Base-by-base conservation (phyloP, 2,797 vertebrate genomes). In the Xiphorhynchus erythropygius region DNA sequence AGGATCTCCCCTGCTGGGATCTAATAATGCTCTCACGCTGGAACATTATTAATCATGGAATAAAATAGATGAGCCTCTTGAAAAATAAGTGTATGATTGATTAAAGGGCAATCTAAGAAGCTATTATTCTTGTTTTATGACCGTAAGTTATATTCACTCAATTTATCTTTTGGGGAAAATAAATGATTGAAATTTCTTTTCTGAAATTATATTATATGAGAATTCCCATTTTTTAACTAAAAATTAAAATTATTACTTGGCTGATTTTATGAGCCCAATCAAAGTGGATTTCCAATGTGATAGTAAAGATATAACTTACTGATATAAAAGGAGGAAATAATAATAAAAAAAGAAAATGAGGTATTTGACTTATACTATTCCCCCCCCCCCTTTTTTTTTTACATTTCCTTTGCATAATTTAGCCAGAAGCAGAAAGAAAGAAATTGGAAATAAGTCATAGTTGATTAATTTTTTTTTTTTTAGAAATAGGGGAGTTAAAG, bases 41-140 rank as follows among this genome's bases (percentile, higher is more conserved):
- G 96, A 98, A 98, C 97, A 97, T 98, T 98, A 99, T 99, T 99
- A 99, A 99, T 99, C 99, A 99, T 87, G 97, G 97, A 97, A 98
- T 98, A 98, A 99, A 99, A 99, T 98, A 99, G 98, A 99, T 98
- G 98, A 98, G 98, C 96, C 97, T 98, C 98, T 98, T 98, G 97
- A 98, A 97, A 98, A 98, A 98, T 98, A 98, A 98, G 98, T 98
- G 97, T 98, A 98, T 98, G 98, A 98, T 98, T 98, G 98, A 98
- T 98, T 98, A 98, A 98, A 98, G 98, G 97, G 97, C 98, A 98
- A 97, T 98, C 98, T 98, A 97, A 98, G 97, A 97, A 98, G 97
- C 98, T 97, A 98, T 98, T 98, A 98, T 98, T 98, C 98, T 98
- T 98, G 98, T 98, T 98, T 98, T 98, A 98, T 98, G 98, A 98